These are phyloP conservation scores for Arctocebus calabarensis DNA, from an alignment of 2,797 vertebrate species.

Conservation along the genomic window DNA sequence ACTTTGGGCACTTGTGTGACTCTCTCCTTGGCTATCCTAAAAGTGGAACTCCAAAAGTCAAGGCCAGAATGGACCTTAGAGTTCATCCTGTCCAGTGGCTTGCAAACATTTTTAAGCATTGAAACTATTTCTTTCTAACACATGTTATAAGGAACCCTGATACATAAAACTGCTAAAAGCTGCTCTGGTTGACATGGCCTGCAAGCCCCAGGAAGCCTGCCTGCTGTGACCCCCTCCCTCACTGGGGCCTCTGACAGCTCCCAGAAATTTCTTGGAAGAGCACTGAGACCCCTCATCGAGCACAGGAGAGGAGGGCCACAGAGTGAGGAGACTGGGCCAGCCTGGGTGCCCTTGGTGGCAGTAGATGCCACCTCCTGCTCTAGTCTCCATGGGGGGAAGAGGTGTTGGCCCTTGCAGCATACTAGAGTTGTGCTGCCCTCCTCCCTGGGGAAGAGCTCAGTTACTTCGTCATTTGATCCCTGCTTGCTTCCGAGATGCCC, in stretches of 20 bases:
- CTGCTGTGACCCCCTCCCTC: neutral
- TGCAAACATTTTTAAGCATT: neutral
- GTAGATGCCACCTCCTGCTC: neutral
- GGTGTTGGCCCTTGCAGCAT: neutral
- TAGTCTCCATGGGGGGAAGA: neutral
- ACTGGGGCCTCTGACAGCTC: neutral
- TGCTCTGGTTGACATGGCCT: neutral
- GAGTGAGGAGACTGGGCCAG: neutral
- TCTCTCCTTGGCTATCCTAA: neutral
- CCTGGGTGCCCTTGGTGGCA: neutral
- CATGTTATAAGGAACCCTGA: neutral
- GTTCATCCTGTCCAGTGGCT: neutral
- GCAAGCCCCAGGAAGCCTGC: neutral
- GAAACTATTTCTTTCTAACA: neutral
- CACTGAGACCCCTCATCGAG: neutral
- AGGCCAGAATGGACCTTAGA: neutral
- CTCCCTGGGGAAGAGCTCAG: conserved; percentile 38
- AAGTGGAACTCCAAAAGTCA: neutral
- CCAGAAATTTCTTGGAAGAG: neutral
- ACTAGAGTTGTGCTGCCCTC: neutral
- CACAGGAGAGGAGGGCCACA: neutral
- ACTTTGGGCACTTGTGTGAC: neutral
- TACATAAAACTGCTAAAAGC: rapidly evolving
- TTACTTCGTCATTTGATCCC: conserved; percentile 68
- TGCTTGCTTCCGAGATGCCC: conserved; percentile 33